Evolutionary conservation across 2,888 invertebrate species (phyloP), one percentile per base, ranked within the genome.

Genomic region (Ochlodes sylvanus): DNA sequence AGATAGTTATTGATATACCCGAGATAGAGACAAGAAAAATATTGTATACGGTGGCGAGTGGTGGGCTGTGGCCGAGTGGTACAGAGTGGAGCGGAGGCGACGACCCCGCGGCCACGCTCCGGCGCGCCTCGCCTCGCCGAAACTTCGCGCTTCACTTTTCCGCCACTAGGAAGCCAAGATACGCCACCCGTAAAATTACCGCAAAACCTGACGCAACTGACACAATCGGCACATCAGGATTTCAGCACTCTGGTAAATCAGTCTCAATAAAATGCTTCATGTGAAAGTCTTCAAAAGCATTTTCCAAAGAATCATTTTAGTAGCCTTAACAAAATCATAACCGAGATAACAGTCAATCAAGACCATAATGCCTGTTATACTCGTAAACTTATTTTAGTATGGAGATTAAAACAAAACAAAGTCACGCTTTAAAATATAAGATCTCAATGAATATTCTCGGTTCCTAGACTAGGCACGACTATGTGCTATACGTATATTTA

Each of bases 111-210:
- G 78, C 77, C 75, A 80, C 86, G 90, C 86, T 79, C 84, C 73
- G 81, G 81, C 79, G 82, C 84, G 79, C 83, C 73, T 74, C 73
- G 71, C 83, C 77, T 86, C 89, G 90, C 92, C 91, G 89, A 93
- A 93, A 90, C 92, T 92, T 91, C 83, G 90, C 91, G 90, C 92
- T 92, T 90, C 89, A 89, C 90, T 91, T 90, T 90, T 89, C 89
- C 86, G 89, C 87, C 73, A 79, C 80, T 85, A 90, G 88, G 86
- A 89, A 88, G 86, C 83, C 84, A 81, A 84, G 82, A 81, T 80
- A 83, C 88, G 83, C 83, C 76, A 85, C 80, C 90, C 92, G 89
- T 92, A 90, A 91, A 92, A 92, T 93, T 87, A 86, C 86, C 83
- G 87, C 87, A 86, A 88, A 87, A 84, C 85, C 17, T 89, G 88